These are phyloP conservation scores for Paelopatides confundens DNA, from an alignment of 53 echinoderm and acorn worm genomes.

Conservation along the genomic window DNA sequence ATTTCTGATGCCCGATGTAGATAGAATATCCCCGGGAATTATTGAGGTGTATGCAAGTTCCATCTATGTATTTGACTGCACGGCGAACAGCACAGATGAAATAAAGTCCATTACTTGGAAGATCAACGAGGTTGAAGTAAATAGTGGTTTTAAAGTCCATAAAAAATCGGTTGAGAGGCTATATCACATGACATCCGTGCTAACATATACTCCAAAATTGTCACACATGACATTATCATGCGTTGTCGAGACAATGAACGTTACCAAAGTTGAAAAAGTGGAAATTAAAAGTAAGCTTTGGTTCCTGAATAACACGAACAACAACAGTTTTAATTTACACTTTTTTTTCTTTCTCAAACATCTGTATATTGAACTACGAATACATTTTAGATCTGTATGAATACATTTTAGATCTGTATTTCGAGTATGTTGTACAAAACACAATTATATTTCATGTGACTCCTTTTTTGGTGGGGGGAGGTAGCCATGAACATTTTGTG, in stretches of 20 bases:
- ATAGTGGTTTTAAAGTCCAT: neutral
- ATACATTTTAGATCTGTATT: too few species aligned
- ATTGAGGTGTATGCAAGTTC: neutral
- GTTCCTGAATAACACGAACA: too few species aligned
- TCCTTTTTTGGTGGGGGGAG: too few species aligned
- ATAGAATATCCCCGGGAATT: neutral
- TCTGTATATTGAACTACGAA: too few species aligned
- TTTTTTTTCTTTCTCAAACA: too few species aligned
- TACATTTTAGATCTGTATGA: too few species aligned
- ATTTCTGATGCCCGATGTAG: neutral
- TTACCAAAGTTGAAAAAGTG: neutral
- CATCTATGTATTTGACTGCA: neutral
- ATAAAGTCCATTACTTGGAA: neutral
- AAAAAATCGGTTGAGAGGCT: neutral
- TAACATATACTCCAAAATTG: neutral
- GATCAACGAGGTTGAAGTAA: neutral
- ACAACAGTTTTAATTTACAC: too few species aligned
- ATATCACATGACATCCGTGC: neutral
- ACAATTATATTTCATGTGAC: too few species aligned
- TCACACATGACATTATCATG: constrained; percentile 5
- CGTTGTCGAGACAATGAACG: neutral
- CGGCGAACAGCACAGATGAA: constrained; percentile 4
- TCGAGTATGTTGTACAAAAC: too few species aligned
- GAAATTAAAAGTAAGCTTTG: neutral
- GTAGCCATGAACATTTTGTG: too few species aligned